A percentile compares a stretch with the other conserved stretches of the same genome.
These are phyloP conservation scores for Hemicrepidius hirtus DNA, from an alignment of 2,888 invertebrate genomes.

Conservation along the genomic window DNA sequence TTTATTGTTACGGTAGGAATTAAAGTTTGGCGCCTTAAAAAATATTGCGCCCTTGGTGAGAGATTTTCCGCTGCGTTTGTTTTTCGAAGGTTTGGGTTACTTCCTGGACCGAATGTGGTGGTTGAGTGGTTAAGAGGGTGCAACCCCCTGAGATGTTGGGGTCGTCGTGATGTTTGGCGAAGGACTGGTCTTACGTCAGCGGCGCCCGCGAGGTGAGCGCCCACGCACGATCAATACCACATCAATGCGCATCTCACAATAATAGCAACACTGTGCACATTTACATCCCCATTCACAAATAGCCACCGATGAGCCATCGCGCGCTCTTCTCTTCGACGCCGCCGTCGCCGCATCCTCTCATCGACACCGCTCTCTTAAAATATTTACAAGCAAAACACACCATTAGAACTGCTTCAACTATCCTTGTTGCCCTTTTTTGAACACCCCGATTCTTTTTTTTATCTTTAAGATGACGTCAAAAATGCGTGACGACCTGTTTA, in stretches of 20 bases:
- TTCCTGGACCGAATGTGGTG: constrained; percentile 38
- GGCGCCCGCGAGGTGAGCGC: constrained; percentile 67
- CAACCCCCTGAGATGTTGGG: constrained; percentile 39
- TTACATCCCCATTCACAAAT: constrained; percentile 64
- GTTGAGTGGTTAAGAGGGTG: constrained; percentile 39
- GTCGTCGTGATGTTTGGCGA: constrained; percentile 60
- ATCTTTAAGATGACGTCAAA: constrained; percentile 40
- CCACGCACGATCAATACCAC: constrained; percentile 62
- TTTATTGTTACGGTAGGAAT: too few species aligned
- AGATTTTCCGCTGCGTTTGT: neutral
- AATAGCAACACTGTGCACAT: constrained; percentile 60
- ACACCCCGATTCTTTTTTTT: neutral
- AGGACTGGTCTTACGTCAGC: constrained; percentile 67
- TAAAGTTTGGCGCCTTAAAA: too few species aligned
- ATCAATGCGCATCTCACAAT: constrained; percentile 64
- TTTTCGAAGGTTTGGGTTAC: constrained; percentile 33
- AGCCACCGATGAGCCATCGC: constrained; percentile 40
- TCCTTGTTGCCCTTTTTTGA: neutral
- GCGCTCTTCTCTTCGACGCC: constrained; percentile 14
- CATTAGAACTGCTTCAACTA: neutral
- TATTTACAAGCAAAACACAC: constrained; percentile 36
- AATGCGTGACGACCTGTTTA: constrained; percentile 41
- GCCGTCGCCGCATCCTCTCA: constrained; percentile 15
- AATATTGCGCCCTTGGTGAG: neutral
- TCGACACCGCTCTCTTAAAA: constrained; percentile 7